phyloP scores from a whole-genome alignment of 1,140 invertebrate species.

The Tigriopus japonicus region DNA sequence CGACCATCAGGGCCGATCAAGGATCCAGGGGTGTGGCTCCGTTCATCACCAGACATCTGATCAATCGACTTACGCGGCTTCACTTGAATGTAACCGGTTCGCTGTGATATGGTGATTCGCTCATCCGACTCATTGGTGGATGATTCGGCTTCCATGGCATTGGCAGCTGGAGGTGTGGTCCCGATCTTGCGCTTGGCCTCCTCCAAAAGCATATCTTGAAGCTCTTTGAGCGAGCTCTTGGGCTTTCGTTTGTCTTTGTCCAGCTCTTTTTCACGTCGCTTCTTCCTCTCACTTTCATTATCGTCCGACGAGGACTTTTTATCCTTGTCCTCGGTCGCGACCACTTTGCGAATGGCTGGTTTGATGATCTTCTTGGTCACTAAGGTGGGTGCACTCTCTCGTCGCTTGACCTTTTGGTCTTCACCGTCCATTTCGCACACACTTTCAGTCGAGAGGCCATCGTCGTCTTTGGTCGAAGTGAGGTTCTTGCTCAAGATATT shows the following conservation, averaged over 20 bases:
- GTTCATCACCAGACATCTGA: not conserved
- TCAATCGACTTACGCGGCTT: slow-evolving; percentile 2
- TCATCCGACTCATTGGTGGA: not conserved
- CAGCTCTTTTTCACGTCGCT: not conserved
- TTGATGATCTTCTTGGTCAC: not conserved
- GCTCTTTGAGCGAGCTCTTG: slow-evolving; percentile 10
- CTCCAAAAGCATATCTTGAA: slow-evolving; percentile 10
- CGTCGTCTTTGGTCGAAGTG: not conserved
- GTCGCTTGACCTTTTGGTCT: not conserved
- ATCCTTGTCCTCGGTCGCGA: not conserved
- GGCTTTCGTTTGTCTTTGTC: slow-evolving; percentile 10
- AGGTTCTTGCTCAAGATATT: slow-evolving; percentile 5
- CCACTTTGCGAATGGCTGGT: not conserved
- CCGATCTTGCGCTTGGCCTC: slow-evolving; percentile 12
- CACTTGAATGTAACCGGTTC: slow-evolving; percentile 5
- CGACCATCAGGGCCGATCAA: not conserved
- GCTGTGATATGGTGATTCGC: slow-evolving; percentile 6
- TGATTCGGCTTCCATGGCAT: not conserved
- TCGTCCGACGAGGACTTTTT: slow-evolving; percentile 3
- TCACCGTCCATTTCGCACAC: not conserved
- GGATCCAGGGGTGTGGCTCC: not conserved
- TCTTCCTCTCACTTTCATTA: not conserved
- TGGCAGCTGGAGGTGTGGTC: not conserved
- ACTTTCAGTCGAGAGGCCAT: not conserved
- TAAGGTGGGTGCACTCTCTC: not conserved